Evolutionary conservation across 2,113 vertebrate genomes (phyloP).

Genomic region (Pygoscelis antarcticus): DNA sequence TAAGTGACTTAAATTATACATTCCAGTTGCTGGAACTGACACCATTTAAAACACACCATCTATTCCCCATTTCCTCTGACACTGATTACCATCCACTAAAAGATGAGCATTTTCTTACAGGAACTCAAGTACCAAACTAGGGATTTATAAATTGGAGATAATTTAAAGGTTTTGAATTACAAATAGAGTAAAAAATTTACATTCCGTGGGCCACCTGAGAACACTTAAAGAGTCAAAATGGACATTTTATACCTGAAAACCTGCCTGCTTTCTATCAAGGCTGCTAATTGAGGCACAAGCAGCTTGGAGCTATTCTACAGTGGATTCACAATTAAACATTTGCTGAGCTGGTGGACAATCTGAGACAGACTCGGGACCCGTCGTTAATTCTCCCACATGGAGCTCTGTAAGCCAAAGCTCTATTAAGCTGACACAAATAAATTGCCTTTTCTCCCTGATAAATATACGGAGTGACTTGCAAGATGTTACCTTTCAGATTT

Average conservation of each 20-base stretch:
- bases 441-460: not conserved
- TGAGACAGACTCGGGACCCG: accelerated
- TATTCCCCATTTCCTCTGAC: not conserved
- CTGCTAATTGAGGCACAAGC: not conserved
- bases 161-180: conserved; percentile 20
- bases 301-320: not conserved
- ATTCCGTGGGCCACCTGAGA: not conserved
- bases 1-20: conserved; percentile 57
- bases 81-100: conserved; percentile 1
- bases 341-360: not conserved
- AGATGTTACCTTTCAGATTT: not conserved
- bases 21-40: conserved; percentile 22
- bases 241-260: not conserved
- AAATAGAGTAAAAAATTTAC: not conserved
- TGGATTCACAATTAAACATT: not conserved
- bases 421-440: not conserved
- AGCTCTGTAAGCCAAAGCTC: not conserved
- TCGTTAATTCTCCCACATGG: not conserved
- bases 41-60: conserved; percentile 8
- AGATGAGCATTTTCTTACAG: conserved; percentile 18
- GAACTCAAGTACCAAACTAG: not conserved
- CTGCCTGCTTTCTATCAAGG: not conserved
- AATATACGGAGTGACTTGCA: not conserved
- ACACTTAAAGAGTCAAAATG: not conserved
- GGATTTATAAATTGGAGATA: conserved; percentile 16